Base-by-base conservation (phyloP, 2,113 vertebrate species). In the Seriola aureovittata region DNA sequence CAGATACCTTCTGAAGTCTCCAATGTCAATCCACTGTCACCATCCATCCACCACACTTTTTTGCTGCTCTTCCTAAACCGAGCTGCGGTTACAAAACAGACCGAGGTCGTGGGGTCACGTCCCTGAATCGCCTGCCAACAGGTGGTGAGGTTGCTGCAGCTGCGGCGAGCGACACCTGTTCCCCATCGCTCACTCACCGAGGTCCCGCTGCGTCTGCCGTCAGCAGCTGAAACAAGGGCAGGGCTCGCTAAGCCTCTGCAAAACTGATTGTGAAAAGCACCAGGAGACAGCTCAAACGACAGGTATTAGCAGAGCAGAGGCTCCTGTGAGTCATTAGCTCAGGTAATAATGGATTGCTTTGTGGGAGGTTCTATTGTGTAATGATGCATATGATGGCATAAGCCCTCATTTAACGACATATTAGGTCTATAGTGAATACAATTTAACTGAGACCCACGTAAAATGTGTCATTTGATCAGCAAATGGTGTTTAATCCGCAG, bases 91-190 rank as follows among this genome's bases (percentile, higher is more conserved):
- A n/a, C 3, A 7, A 66, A 84, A 64, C 78, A 75, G 63, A 11
- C 9, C 1, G 68, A 71, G 81, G 80, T 87, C 77, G 12, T 3
- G 13, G 77, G 81, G 78, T 81, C 78, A 13, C 11, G 59, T 74
- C 69, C 59, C 77, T 25, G 77, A 71, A 60, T 80, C 13, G 1
- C 66, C 60, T 14, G 57, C 73, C 87, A 77, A 85, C 85, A 87
- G 85, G 85, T 84, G 85, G 74, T 19, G 89, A 78, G 85, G 88
- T 52, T 42, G 68, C 52, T 23, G 46, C 78, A 44, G 79, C 82
- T 76, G 86, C 75, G 11, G 80, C 32, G 77, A 88, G 73, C 16
- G 29, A 54, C 89, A 92, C 89, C 90, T 91, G 91, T 55, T 91
- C 73, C 50, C 74, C 82, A 90, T 91, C 67, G 40, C 84, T 93